Base-by-base conservation (phyloP, 92 coral and sea anemone species). In the Galaxea fascicularis region DNA sequence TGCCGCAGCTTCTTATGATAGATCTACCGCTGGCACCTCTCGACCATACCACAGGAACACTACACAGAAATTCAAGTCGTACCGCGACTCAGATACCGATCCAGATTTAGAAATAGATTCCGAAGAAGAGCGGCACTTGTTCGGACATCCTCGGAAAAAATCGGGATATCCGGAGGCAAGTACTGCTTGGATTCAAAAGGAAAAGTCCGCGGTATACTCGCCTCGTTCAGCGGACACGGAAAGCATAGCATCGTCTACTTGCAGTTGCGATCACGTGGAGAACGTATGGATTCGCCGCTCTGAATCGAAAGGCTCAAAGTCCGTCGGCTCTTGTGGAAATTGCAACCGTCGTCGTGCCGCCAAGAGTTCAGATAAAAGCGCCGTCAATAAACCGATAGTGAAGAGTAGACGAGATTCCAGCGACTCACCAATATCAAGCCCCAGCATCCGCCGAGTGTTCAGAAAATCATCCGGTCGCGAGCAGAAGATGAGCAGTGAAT, bases 71-170 rank as follows among this genome's bases (percentile, higher is more conserved):
- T 94, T 94, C 87, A 82, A 92, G 45, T 92, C 95, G 31, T 94
- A 89, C 87, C 89, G 98, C 17, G 98, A 94, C 71, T 83, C 95
- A 2, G 98, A 85, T 27, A 94, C 93, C 58, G 98, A 92, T 51
- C 91, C 94, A 27, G 98, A 94, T 71, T 92, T 89, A 3, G 98
- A 94, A 30, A 87, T 92, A 29, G 94, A 92, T 74, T 92, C 95
- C 45, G 98, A 94, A 58, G 98, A 89, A 28, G 98, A 94, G 63
- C 82, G 87, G 35, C 88, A 85, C 74, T 68, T 94, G 84, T 92
- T 94, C 67, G 76, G 84, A 12, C 86, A 78, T 29, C 73, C 88
- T 35, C 90, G 76, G 63, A 86, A 74, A 10, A 77, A 80, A 10
- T 80, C 76, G 45, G 86, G 78, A 6, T 78, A 80, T 68, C 67